Base-by-base conservation (phyloP, 2,113 vertebrate species). In the Morphnarchus princeps region DNA sequence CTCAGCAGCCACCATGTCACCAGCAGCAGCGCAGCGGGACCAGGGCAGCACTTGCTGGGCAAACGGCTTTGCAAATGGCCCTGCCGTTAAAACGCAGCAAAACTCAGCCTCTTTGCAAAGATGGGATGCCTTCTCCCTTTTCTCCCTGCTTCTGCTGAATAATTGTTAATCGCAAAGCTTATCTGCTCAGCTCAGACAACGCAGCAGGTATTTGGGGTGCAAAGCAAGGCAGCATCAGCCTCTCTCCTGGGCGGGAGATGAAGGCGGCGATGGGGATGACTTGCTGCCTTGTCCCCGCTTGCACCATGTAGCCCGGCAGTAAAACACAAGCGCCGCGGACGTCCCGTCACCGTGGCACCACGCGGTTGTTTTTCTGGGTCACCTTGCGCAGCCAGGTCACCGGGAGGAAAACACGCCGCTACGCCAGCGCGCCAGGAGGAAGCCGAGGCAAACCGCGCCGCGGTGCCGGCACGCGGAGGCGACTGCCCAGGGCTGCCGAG, bases 171-270 rank as follows among this genome's bases (percentile, higher is more conserved):
- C 4, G 7, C 70, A 45, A 36, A 63, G 47, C 17, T 24, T 4
- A 16, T 20, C 38, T 13, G 43, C 36, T 55, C 57, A 16, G 49
- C 42, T 31, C 34, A 7, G 9, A 7, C 42, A 10, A 16, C 20
- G 7, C 19, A 1, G 32, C 7, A 7, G 32, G 42, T 2, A 26
- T 9, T 6, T 3, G 21, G 58, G 66, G 43, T 1, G 9, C 1
- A 11, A 52, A 34, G 73, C 17, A 18, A 52, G 47, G 66, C 31
- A 22, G 81, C 36, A 10, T 3, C 65, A 19, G 19, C 14, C 57
- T 16, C 6, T 19, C 38, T n/a, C 40, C 9, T 5, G 18, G 32
- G 4, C 3, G 2, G 10, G 32, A 7, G 66, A 32, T 7, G 54
- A 36, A 19, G 52, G 59, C 5, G 9, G 61, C 50, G 17, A 7